Evolutionary conservation across 2,888 invertebrate species (phyloP).

Genomic region (Leptopilina syphax): DNA sequence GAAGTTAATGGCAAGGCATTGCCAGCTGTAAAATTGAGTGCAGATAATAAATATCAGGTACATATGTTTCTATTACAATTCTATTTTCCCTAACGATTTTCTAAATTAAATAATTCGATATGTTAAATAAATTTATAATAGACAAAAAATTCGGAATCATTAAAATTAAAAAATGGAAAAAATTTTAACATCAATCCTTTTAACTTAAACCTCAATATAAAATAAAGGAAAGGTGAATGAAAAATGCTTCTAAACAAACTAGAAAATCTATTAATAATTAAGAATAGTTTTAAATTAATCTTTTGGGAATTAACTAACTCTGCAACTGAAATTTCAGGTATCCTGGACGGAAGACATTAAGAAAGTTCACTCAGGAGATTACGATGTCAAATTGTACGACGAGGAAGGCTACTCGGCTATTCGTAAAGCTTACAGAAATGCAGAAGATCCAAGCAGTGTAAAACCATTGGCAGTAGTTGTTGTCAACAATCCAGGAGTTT

Average conservation of each 20-base stretch:
- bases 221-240: no score
- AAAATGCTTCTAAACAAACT: no score
- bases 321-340: constrained; percentile 80
- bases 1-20: constrained; percentile 92
- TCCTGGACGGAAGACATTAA: constrained; percentile 95
- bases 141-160: no score
- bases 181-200: no score
- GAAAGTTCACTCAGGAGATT: constrained; percentile 88
- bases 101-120: no score
- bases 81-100: no score
- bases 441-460: constrained; percentile 83
- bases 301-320: no score
- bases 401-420: constrained; percentile 94
- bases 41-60: constrained; percentile 90
- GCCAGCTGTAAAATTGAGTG: constrained; percentile 87
- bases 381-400: constrained; percentile 89
- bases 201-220: no score
- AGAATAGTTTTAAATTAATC: no score
- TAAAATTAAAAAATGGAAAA: no score
- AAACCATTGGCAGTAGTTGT: constrained; percentile 85
- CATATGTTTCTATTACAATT: neutral
- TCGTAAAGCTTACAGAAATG: constrained; percentile 87
- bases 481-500: constrained; percentile 87
- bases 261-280: no score
- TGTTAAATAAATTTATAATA: no score